phyloP scores from a whole-genome alignment of 2,888 invertebrate species.

The Megamerina dolium region DNA sequence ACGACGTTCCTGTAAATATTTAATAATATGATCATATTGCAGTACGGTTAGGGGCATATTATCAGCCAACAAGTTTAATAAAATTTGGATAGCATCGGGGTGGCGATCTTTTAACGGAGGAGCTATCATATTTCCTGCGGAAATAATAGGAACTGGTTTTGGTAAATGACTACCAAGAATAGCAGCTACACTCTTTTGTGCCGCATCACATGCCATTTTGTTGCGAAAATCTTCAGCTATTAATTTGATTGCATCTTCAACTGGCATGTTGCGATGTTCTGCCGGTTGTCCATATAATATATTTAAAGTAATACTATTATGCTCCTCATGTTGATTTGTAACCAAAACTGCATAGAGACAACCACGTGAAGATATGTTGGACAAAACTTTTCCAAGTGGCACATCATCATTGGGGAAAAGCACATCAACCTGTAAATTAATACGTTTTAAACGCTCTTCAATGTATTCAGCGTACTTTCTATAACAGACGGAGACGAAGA shows the following conservation, averaged over 20 bases:
- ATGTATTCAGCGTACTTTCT: constrained; percentile 79
- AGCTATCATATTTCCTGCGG: constrained; percentile 52
- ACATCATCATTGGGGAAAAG: constrained; percentile 90
- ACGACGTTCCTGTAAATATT: constrained; percentile 66
- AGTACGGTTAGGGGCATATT: constrained; percentile 69
- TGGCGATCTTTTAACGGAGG: constrained; percentile 51
- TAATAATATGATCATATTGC: constrained; percentile 72
- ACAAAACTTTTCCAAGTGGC: constrained; percentile 65
- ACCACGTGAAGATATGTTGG: constrained; percentile 82
- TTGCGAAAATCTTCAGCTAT: constrained; percentile 66
- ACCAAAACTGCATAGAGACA: constrained; percentile 84
- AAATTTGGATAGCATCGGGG: constrained; percentile 62
- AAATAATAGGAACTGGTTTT: constrained; percentile 26
- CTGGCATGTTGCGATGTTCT: constrained; percentile 94
- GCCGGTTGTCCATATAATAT: constrained; percentile 80
- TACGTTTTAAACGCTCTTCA: constrained; percentile 69
- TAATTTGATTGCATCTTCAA: constrained; percentile 81
- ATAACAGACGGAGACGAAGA: too few relatives aligned
- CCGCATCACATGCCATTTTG: constrained; percentile 54
- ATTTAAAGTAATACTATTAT: constrained; percentile 81
- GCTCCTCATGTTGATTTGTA: constrained; percentile 77
- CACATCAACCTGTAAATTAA: constrained; percentile 76
- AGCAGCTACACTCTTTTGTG: constrained; percentile 5
- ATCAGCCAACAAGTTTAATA: constrained; percentile 76
- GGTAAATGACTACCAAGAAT: constrained; percentile 15